These are phyloP conservation scores for Sturmia bella DNA, from an alignment of 2,888 invertebrate genomes.

Conservation along the genomic window DNA sequence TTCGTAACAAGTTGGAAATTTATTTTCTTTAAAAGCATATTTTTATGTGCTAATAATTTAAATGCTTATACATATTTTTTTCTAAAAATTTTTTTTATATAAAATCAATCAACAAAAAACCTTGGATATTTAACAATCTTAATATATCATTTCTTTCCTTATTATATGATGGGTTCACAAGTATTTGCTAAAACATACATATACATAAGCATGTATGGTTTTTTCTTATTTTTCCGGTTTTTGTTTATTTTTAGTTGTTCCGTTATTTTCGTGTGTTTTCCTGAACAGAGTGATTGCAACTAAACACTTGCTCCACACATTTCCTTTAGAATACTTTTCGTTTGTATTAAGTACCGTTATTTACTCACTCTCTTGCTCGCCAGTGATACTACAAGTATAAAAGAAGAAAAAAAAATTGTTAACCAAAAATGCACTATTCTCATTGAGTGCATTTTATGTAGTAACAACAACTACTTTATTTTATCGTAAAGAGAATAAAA, in stretches of 20 bases:
- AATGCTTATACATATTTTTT: slow-evolving; percentile 31
- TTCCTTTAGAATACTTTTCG: slow-evolving; percentile 40
- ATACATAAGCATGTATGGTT: background rate
- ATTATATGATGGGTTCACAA: slow-evolving; percentile 9
- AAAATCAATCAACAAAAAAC: slow-evolving; percentile 30
- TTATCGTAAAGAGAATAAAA: slow-evolving; percentile 1
- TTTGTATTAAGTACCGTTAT: slow-evolving; percentile 49
- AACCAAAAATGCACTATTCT: slow-evolving; percentile 31
- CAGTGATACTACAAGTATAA: slow-evolving; percentile 7
- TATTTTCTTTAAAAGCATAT: background rate
- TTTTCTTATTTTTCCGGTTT: slow-evolving; percentile 36
- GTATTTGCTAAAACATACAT: slow-evolving; percentile 7
- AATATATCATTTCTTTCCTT: slow-evolving; percentile 31
- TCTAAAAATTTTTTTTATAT: slow-evolving; percentile 11
- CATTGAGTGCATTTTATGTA: slow-evolving; percentile 26
- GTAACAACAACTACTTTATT: slow-evolving; percentile 20
- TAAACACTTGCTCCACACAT: slow-evolving; percentile 69
- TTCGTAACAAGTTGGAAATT: slow-evolving; percentile 3
- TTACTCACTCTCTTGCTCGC: slow-evolving; percentile 34
- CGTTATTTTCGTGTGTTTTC: slow-evolving; percentile 75
- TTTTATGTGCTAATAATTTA: slow-evolving; percentile 17
- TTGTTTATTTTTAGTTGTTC: slow-evolving; percentile 53
- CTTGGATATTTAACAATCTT: slow-evolving; percentile 31
- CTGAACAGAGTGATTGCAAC: slow-evolving; percentile 78
- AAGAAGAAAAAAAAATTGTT: too few relatives aligned